A percentile compares a stretch with the other conserved stretches of the same genome.
Conservation (phyloP, 2,797 vertebrate species). For the Hippocampus kuda region DNA sequence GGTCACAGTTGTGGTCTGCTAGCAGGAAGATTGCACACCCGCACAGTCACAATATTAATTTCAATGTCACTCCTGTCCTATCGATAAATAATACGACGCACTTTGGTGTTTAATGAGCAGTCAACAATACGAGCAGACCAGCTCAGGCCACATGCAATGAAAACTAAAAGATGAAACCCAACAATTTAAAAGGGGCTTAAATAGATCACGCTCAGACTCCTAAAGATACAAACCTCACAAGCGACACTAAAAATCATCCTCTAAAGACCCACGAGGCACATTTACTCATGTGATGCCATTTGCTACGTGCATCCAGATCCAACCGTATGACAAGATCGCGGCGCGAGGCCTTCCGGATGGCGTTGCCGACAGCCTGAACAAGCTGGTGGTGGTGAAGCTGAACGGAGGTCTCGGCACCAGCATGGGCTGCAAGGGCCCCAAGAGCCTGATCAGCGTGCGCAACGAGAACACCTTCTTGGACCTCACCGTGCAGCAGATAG, state of each 20-base stretch:
- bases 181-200: too few relatives aligned
- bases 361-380: conserved; percentile 83
- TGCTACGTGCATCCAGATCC: conserved; percentile 68
- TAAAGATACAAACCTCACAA: too few relatives aligned
- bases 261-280: too few relatives aligned
- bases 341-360: conserved; percentile 77
- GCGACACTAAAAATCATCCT: neutral
- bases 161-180: too few relatives aligned
- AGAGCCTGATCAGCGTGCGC: conserved; percentile 94
- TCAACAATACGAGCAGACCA: too few relatives aligned
- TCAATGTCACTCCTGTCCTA: neutral
- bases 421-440: conserved; percentile 98
- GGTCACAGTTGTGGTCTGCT: conserved; percentile 13
- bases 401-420: conserved; percentile 96
- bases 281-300: neutral
- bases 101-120: too few relatives aligned
- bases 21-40: conserved; percentile 6
- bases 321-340: conserved; percentile 90
- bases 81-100: neutral
- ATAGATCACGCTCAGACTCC: too few relatives aligned
- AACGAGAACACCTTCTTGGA: conserved; percentile 98
- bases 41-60: neutral
- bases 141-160: too few relatives aligned
- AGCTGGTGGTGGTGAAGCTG: conserved; percentile 94
- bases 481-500: conserved; percentile 95